These are phyloP conservation scores for Sorex maritimensis DNA, from an alignment of 2,797 vertebrate genomes.

Conservation along the genomic window DNA sequence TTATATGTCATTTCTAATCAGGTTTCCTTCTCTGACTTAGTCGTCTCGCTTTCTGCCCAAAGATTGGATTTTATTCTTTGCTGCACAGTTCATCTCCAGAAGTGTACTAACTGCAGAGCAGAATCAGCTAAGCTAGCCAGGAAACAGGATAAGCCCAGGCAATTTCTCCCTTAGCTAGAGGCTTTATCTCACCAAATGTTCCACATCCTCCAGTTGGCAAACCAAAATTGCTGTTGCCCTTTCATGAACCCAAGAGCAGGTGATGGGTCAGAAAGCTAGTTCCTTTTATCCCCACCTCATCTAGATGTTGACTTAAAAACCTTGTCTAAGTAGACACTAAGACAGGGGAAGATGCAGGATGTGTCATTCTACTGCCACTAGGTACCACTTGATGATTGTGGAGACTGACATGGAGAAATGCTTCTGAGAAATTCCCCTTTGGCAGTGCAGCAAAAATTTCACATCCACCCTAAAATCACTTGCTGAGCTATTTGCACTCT, in stretches of 20 bases:
- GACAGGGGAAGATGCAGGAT: constrained; percentile 62
- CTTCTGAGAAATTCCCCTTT: constrained; percentile 87
- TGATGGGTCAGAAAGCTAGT: neutral
- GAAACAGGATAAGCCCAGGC: constrained; percentile 34
- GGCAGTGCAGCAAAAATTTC: constrained; percentile 80
- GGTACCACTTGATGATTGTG: constrained; percentile 84
- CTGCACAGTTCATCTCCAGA: neutral
- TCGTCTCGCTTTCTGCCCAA: neutral
- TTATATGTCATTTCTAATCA: neutral
- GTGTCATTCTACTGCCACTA: constrained; percentile 81
- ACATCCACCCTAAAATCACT: constrained; percentile 85
- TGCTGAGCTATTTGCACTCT: constrained; percentile 88
- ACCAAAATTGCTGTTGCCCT: constrained; percentile 54
- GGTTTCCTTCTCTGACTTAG: neutral
- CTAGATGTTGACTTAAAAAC: constrained; percentile 61
- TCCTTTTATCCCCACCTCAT: neutral
- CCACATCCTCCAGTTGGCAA: constrained; percentile 17
- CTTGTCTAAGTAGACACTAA: constrained; percentile 77
- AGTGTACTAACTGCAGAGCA: neutral
- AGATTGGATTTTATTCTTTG: constrained; percentile 54
- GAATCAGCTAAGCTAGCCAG: neutral
- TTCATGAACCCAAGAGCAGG: constrained; percentile 10
- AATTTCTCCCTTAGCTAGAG: constrained; percentile 44
- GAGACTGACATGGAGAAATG: constrained; percentile 86
- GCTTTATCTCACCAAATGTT: constrained; percentile 30